Conservation (phyloP, 2,888 invertebrate genomes). For the Drosophila mimetica region DNA sequence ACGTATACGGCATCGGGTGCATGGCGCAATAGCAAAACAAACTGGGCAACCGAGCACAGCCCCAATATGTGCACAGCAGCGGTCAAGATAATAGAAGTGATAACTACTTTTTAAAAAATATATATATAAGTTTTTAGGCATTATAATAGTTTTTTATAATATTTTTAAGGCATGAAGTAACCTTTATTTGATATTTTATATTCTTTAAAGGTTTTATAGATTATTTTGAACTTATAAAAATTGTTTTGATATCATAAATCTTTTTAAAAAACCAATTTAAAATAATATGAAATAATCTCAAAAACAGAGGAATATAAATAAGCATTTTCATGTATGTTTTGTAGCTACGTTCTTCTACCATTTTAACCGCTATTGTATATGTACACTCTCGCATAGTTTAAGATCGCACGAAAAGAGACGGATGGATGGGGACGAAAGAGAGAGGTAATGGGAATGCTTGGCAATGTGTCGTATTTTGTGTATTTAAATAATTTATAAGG, state of each 20-base stretch:
- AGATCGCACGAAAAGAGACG: constrained; percentile 1
- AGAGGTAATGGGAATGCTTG: constrained; percentile 5
- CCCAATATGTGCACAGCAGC: constrained; percentile 18
- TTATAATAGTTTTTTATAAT: no score
- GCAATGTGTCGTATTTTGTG: not conserved
- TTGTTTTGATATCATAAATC: no score
- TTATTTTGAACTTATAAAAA: no score
- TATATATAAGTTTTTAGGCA: no score
- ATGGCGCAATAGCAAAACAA: constrained; percentile 69
- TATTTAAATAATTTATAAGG: constrained; percentile 15
- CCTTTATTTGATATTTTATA: no score
- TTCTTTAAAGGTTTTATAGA: no score
- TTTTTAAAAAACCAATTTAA: no score
- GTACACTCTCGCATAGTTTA: constrained; percentile 17
- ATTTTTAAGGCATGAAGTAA: no score
- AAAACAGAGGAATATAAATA: no score
- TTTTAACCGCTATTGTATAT: constrained; percentile 1
- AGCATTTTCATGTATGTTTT: no score
- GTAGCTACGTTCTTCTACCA: not conserved
- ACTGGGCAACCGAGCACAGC: constrained; percentile 30
- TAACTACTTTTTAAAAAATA: no score
- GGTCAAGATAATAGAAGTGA: not conserved
- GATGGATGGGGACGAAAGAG: constrained; percentile 8
- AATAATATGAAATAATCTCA: no score
- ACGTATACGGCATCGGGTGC: constrained; percentile 58